phyloP scores from a whole-genome alignment of 2,888 invertebrate species.

The Mimachlamys varia region DNA sequence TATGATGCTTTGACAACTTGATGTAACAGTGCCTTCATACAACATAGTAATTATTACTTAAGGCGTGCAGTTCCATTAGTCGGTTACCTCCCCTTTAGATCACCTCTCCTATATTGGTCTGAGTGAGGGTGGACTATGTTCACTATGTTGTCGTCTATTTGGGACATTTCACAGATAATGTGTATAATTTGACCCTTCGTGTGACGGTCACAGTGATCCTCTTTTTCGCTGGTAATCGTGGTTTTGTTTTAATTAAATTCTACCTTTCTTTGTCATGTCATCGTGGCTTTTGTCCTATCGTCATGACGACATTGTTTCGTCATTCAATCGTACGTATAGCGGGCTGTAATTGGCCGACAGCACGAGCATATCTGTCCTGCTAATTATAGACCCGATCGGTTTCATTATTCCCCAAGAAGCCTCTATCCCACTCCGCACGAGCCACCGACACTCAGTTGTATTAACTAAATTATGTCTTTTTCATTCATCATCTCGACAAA shows the following conservation, averaged over 20 bases:
- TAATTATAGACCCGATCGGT: conserved; percentile 20
- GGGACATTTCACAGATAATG: conserved; percentile 25
- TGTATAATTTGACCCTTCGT: conserved; percentile 14
- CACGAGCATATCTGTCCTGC: background rate
- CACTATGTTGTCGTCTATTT: background rate
- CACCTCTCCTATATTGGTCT: background rate
- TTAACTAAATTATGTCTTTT: conserved; percentile 34
- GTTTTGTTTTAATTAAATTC: conserved; percentile 34
- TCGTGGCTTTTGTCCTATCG: conserved; percentile 5
- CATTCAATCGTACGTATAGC: conserved; percentile 7
- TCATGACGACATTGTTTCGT: conserved; percentile 21
- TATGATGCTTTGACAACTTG: background rate
- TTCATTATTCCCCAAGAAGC: background rate
- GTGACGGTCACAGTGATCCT: background rate
- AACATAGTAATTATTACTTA: background rate
- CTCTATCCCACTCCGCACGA: conserved; percentile 20
- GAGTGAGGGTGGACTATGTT: background rate
- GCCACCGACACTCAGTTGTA: conserved; percentile 32
- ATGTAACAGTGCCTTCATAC: background rate
- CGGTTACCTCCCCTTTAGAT: background rate
- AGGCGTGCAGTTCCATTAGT: conserved; percentile 13
- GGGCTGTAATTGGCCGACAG: background rate
- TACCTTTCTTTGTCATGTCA: conserved; percentile 29
- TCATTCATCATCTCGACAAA: conserved; percentile 27
- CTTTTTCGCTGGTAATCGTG: background rate